Conservation (phyloP, 2,888 invertebrate species). For the Cephus nigrinus region DNA sequence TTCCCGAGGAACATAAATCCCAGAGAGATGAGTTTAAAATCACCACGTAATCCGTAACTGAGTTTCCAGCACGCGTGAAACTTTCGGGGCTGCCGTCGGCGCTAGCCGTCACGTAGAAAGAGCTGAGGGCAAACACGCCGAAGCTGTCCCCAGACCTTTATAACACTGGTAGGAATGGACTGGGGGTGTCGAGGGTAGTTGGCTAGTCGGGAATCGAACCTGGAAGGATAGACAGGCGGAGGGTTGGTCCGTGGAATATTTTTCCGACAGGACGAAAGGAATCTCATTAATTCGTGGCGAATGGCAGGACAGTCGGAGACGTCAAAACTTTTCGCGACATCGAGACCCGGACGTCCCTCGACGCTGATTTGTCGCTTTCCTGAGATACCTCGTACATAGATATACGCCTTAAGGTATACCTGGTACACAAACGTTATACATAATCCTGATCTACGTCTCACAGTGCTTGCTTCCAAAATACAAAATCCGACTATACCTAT, state of each 20-base stretch:
- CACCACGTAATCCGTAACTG: conserved; percentile 33
- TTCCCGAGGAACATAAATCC: conserved; percentile 46
- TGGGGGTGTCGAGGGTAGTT: background rate
- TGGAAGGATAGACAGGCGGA: background rate
- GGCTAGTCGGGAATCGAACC: background rate
- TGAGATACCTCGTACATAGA: background rate
- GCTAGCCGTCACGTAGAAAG: background rate
- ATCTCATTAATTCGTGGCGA: conserved; percentile 59
- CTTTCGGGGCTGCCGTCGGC: conserved; percentile 14
- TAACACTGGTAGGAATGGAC: background rate
- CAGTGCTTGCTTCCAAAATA: background rate
- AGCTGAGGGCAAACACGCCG: background rate
- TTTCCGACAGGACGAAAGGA: conserved; percentile 53
- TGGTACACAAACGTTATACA: background rate
- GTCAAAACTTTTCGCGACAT: conserved; percentile 53
- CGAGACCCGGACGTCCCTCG: conserved; percentile 31
- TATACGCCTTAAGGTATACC: background rate
- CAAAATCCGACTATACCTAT: background rate
- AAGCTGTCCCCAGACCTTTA: background rate
- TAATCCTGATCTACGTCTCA: background rate
- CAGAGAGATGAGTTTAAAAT: conserved; percentile 59
- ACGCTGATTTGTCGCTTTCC: background rate
- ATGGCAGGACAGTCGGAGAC: conserved; percentile 37
- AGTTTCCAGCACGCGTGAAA: conserved; percentile 17
- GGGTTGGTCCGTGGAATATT: conserved; percentile 42